Conservation (phyloP, 2,888 invertebrate genomes). For the Netelia melanura region DNA sequence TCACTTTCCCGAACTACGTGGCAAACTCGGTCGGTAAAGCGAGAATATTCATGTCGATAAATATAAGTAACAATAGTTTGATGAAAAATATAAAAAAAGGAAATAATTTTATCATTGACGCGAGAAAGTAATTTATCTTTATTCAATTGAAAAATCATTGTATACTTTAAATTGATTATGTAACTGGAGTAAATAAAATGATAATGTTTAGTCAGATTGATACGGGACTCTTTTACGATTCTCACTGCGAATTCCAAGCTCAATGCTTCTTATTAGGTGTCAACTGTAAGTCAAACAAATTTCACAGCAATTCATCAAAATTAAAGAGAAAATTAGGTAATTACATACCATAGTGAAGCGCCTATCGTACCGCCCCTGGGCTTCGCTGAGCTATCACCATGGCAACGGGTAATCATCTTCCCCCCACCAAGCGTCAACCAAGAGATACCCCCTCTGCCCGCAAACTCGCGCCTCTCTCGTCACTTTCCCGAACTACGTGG, state of each 20-base stretch:
- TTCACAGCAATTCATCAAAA: background rate
- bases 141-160: background rate
- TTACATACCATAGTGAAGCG: background rate
- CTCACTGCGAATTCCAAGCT: background rate
- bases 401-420: constrained; percentile 78
- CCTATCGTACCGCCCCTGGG: constrained; percentile 51
- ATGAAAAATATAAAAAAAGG: background rate
- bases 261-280: background rate
- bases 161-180: background rate
- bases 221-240: background rate
- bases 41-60: background rate
- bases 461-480: constrained; percentile 58
- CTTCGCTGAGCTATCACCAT: constrained; percentile 76
- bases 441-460: constrained; percentile 53
- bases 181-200: background rate
- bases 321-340: background rate
- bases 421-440: constrained; percentile 69
- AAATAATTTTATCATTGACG: background rate
- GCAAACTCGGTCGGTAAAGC: constrained; percentile 31
- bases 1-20: constrained; percentile 16
- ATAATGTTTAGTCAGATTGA: background rate
- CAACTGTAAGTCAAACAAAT: background rate
- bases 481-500: constrained; percentile 17
- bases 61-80: background rate
- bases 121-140: background rate